phyloP scores from a whole-genome alignment of 2,888 invertebrate species.

The Aspidiotus destructor region DNA sequence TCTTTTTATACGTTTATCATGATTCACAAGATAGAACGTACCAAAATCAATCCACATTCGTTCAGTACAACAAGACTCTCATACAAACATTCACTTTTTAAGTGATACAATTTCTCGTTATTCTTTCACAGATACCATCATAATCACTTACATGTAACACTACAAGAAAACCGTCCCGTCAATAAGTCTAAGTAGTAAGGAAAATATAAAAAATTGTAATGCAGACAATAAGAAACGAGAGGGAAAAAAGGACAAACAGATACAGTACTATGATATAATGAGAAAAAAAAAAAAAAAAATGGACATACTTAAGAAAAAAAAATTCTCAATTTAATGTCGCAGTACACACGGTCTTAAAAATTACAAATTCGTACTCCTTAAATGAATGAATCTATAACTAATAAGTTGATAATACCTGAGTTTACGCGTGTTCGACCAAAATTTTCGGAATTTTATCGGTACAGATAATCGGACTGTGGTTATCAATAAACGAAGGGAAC shows the following conservation, averaged over 20 bases:
- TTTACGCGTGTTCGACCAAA: constrained; percentile 19
- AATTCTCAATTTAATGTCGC: not conserved
- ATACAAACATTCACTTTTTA: not conserved
- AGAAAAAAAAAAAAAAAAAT: not conserved
- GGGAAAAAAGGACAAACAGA: no score
- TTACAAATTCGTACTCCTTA: no score
- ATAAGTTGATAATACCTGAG: not conserved
- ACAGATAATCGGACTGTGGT: constrained; percentile 19
- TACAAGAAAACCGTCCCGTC: not conserved
- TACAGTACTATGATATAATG: no score
- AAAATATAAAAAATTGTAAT: not conserved
- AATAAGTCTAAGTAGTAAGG: not conserved
- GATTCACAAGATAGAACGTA: no score
- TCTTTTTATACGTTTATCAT: no score
- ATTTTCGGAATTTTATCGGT: constrained; percentile 27
- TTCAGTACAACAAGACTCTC: not conserved
- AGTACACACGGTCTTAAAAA: not conserved
- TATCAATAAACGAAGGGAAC: constrained; percentile 15
- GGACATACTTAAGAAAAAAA: not conserved
- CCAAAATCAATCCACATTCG: no score
- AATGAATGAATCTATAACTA: no score
- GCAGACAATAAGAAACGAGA: no score
- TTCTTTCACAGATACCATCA: not conserved
- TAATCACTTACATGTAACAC: not conserved
- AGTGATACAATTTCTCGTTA: not conserved